Evolutionary conservation across 2,113 vertebrate genomes (phyloP).

Genomic region (Oreochromis tanganicae): DNA sequence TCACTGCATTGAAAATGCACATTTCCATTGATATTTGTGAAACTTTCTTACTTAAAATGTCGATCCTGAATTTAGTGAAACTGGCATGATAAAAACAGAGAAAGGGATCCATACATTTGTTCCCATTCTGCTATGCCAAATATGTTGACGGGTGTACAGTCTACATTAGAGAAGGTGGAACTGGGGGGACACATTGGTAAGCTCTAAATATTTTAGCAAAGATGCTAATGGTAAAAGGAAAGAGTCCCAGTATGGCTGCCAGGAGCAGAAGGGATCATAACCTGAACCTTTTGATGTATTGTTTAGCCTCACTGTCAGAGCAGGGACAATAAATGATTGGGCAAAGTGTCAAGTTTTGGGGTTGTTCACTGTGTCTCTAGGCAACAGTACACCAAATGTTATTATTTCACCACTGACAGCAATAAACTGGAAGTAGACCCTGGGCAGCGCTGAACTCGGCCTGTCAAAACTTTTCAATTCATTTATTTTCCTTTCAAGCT

Average conservation of each 20-base stretch:
- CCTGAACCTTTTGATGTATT: not conserved
- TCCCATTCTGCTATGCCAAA: not conserved
- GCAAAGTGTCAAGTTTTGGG: not conserved
- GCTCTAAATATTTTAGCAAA: not conserved
- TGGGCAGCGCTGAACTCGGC: not conserved
- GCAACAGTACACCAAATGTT: constrained; percentile 22
- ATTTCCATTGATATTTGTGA: not conserved
- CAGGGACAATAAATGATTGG: not conserved
- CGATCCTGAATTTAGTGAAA: not conserved
- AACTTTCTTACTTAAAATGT: not conserved
- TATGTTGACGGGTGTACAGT: not conserved
- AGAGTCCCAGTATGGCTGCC: not conserved
- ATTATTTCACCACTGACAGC: constrained; percentile 30
- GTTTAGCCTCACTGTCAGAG: not conserved
- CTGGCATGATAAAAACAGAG: not conserved
- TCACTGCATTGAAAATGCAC: not conserved
- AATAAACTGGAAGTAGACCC: constrained; percentile 15
- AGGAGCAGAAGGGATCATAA: not conserved
- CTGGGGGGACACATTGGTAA: not conserved
- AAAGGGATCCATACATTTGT: not conserved
- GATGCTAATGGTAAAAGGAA: not conserved
- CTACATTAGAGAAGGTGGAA: accelerated
- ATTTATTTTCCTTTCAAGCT: not conserved
- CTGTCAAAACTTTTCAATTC: constrained; percentile 7
- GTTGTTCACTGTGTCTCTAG: constrained; percentile 15